Conservation (phyloP, 2,888 invertebrate species). For the Corythucha ciliata region DNA sequence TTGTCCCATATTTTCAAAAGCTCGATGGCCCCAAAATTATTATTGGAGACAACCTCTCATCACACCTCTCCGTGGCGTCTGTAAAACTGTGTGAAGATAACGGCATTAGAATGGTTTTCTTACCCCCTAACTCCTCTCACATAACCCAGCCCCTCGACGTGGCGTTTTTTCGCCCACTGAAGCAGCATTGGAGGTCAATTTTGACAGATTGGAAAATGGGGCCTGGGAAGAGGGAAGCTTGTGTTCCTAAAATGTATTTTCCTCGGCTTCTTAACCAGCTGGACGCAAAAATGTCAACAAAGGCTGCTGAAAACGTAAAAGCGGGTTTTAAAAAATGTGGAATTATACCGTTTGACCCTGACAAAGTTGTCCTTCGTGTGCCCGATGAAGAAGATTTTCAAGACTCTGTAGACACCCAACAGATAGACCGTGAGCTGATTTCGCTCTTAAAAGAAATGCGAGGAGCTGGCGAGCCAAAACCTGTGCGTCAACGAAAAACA, state of each 20-base stretch:
- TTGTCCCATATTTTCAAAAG: conserved; percentile 31
- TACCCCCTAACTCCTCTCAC: conserved; percentile 32
- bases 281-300: background rate
- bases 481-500: conserved; percentile 3
- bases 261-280: conserved; percentile 18
- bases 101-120: conserved; percentile 36
- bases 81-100: conserved; percentile 26
- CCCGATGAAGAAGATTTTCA: background rate
- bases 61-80: conserved; percentile 25
- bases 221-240: conserved; percentile 10
- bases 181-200: conserved; percentile 29
- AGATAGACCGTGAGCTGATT: background rate
- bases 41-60: conserved; percentile 30
- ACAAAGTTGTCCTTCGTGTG: background rate
- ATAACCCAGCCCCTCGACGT: conserved; percentile 20
- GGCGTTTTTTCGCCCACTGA: conserved; percentile 33
- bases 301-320: background rate
- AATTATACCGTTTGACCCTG: conserved; percentile 5
- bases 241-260: conserved; percentile 25
- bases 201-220: conserved; percentile 22
- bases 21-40: conserved; percentile 24
- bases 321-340: conserved; percentile 9
- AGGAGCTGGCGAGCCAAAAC: conserved; percentile 7
- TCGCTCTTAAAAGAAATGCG: conserved; percentile 9
- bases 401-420: background rate